phyloP scores from a whole-genome alignment of 2,797 vertebrate genomes.

The Xerus rutilus region DNA sequence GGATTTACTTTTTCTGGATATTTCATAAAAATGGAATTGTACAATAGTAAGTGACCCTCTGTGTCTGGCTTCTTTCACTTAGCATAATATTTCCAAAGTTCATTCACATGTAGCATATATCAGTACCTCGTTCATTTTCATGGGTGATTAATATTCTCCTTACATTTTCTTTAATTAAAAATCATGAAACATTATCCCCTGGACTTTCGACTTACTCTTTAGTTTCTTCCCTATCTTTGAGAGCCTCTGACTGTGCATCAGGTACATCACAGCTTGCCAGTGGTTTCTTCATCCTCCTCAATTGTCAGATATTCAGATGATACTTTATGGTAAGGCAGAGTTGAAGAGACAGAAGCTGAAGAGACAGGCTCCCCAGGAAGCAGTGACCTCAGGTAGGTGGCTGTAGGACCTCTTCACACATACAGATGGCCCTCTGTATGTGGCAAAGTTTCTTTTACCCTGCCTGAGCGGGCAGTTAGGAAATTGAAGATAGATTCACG shows the following conservation, averaged over 20 bases:
- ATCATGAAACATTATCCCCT: background rate
- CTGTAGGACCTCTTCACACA: fast-evolving
- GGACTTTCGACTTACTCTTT: background rate
- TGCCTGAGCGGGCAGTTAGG: background rate
- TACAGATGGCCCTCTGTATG: background rate
- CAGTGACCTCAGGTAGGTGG: too few relatives aligned
- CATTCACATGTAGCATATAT: background rate
- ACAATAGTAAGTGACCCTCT: background rate
- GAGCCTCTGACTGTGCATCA: background rate
- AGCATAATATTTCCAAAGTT: background rate
- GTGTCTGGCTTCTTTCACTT: background rate
- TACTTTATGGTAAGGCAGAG: background rate
- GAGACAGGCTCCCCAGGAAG: background rate
- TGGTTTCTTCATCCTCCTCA: background rate
- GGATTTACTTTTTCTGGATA: background rate
- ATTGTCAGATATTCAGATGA: background rate
- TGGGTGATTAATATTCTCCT: background rate
- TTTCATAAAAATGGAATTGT: background rate
- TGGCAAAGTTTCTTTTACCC: fast-evolving
- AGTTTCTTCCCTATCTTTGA: background rate
- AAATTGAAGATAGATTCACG: background rate
- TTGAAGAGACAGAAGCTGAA: background rate
- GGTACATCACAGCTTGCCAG: background rate
- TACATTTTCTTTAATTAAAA: background rate
- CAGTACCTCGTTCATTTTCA: background rate